phyloP scores from a whole-genome alignment of 2,888 invertebrate species.

The Druceiella hillmani region DNA sequence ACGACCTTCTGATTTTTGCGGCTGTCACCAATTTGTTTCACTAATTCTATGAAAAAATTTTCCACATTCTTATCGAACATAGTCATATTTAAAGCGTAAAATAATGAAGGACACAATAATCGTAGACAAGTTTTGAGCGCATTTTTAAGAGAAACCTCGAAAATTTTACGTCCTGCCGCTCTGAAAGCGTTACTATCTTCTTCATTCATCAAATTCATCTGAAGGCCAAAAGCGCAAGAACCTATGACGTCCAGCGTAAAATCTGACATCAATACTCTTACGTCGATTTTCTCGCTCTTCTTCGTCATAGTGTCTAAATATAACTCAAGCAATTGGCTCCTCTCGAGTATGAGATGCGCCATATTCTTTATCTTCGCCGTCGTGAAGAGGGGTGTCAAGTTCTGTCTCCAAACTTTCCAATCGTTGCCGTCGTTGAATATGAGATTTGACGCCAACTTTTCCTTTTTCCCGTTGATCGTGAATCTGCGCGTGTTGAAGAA shows the following conservation, averaged over 20 bases:
- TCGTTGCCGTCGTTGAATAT: slow-evolving; percentile 3
- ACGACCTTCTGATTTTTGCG: slow-evolving; percentile 28
- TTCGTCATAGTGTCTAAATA: background rate
- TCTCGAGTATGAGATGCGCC: background rate
- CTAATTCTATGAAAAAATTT: slow-evolving; percentile 6
- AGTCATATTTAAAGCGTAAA: background rate
- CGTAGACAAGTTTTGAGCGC: slow-evolving; percentile 21
- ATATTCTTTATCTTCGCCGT: slow-evolving; percentile 3
- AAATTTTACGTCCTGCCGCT: background rate
- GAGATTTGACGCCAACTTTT: background rate
- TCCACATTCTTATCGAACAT: background rate
- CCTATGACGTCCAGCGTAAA: background rate
- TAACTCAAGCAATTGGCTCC: background rate
- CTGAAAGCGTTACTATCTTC: background rate
- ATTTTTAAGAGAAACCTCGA: background rate
- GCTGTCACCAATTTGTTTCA: slow-evolving; percentile 22
- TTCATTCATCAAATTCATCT: background rate
- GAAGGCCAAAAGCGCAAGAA: background rate
- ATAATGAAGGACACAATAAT: slow-evolving; percentile 4
- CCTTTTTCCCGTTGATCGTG: background rate
- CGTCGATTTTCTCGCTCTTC: background rate
- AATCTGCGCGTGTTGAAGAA: slow-evolving; percentile 1
- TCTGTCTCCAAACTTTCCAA: slow-evolving; percentile 7
- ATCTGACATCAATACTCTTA: slow-evolving; percentile 18
- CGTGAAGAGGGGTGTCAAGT: slow-evolving; percentile 2